Percentiles rank a stretch among this genome's conserved stretches.
phyloP scores from a whole-genome alignment of 2,888 invertebrate species.

The Halocaridina rubra region DNA sequence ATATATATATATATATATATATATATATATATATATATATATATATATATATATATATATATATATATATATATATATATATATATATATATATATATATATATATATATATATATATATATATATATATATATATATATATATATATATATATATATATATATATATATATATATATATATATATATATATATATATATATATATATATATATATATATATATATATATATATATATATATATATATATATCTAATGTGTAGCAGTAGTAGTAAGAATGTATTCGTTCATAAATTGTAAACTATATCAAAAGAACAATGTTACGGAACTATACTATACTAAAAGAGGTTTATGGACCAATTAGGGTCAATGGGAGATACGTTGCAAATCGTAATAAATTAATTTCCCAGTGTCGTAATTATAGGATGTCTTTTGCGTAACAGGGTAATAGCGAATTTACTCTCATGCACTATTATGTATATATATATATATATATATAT shows the following conservation, averaged over 20 bases:
- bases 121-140: not conserved
- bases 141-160: slow-evolving; percentile 4
- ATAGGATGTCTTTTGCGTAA: too few species aligned
- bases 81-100: not conserved
- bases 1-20: slow-evolving; percentile 8
- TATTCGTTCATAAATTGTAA: not conserved
- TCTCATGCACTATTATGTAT: too few species aligned
- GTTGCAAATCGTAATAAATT: too few species aligned
- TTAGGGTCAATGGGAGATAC: too few species aligned
- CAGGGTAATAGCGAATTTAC: too few species aligned
- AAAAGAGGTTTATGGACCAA: too few species aligned
- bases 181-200: slow-evolving; percentile 8
- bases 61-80: slow-evolving; percentile 8
- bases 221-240: slow-evolving; percentile 8
- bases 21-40: slow-evolving; percentile 8
- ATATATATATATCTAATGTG: not conserved
- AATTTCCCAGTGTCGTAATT: too few species aligned
- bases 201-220: slow-evolving; percentile 8
- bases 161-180: slow-evolving; percentile 8
- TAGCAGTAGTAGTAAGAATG: not conserved
- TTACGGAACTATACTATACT: too few species aligned
- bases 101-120: not conserved
- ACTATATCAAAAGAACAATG: too few species aligned
- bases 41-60: not conserved
- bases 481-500: slow-evolving; percentile 8